These are phyloP conservation scores for Sinosuthora webbiana DNA, from an alignment of 2,113 vertebrate genomes.

Conservation along the genomic window DNA sequence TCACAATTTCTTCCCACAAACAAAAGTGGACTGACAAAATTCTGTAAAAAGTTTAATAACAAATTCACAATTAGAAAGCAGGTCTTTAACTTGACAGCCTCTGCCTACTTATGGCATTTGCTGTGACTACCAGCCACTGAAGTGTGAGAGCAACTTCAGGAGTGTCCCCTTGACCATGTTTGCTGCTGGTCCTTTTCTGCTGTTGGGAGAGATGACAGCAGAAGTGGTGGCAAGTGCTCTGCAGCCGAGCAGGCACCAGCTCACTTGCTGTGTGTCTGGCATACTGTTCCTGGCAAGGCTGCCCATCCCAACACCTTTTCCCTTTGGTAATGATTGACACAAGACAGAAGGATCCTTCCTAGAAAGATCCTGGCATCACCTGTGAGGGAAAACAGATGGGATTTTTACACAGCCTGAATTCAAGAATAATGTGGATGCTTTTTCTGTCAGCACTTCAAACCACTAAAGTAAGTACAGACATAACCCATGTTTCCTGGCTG, in stretches of 20 bases:
- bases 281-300: background rate
- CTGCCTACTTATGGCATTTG: background rate
- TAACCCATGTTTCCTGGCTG: background rate
- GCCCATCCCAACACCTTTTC: background rate
- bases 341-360: constrained; percentile 39
- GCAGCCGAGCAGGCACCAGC: background rate
- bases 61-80: background rate
- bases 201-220: fast-evolving
- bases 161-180: background rate
- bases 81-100: background rate
- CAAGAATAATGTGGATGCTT: background rate
- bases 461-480: background rate
- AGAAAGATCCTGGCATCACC: constrained; percentile 45
- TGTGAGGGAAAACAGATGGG: constrained; percentile 29
- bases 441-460: constrained; percentile 16
- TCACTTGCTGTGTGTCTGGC: background rate
- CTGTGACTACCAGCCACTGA: background rate
- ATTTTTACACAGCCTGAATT: constrained; percentile 20
- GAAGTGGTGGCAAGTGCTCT: background rate
- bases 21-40: background rate
- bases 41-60: background rate
- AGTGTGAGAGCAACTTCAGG: background rate
- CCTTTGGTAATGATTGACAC: constrained; percentile 29
- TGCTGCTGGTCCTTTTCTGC: background rate
- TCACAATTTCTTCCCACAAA: background rate